Evolutionary conservation across 2,797 vertebrate species (phyloP), one percentile per base, ranked within the genome.

Genomic region (Phylloscopus collybita): DNA sequence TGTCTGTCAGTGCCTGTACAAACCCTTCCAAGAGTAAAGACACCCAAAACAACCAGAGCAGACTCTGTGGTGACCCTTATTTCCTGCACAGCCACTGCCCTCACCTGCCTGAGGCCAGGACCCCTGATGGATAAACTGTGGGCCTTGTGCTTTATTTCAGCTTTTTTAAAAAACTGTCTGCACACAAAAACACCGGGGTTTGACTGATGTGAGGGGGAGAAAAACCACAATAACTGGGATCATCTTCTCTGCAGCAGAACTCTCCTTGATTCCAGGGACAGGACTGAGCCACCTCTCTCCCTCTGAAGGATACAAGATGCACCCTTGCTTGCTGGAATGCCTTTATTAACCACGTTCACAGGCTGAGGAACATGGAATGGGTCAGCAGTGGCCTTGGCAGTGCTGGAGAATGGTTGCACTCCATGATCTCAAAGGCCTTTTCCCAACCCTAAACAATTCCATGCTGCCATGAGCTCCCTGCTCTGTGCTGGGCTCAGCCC

Each of bases 401-500:
- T 7, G 62, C 54, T 76, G 54, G n/a, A 26, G n/a, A 6, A 6
- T 2, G 45, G 4, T 0, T 30, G 83, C n/a, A 11, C 45, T 6
- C 16, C 2, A 1, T 4, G 47, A 16, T 3, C n/a, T 30, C 5
- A 20, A 32, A 53, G 10, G 54, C 11, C 19, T 61, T 54, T 54
- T 18, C 56, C 65, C 17, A 0, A 34, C 34, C 16, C 3, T 16
- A 0, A 34, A 3, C 5, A 3, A 8, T 20, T 16, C 67, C 51
- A 16, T 1, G 66, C 7, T 3, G 10, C 30, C 4, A 1, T 2
- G 57, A 64, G 21, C 3, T 49, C 29, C 64, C 50, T 56, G 56
- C 50, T 30, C 42, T 15, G 34, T 32, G 61, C 81, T 29, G 32
- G 15, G 23, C n/a, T 16, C 62, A 51, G 32, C 1, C 8, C 61